Evolutionary conservation across 1,140 invertebrate genomes (phyloP).

Genomic region (Drosophila mayri): DNA sequence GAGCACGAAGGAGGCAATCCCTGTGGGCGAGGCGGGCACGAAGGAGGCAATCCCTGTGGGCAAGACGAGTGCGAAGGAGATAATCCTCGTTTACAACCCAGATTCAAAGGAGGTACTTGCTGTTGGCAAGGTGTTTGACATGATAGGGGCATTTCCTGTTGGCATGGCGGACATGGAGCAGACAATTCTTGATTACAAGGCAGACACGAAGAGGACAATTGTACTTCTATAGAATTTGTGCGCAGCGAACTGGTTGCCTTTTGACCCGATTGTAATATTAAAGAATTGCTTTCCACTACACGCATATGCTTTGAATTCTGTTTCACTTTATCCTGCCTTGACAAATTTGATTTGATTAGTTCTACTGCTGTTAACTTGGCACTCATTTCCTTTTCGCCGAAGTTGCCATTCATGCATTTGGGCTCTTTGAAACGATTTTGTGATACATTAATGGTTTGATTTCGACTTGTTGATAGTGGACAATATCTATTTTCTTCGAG

Average conservation of each 20-base stretch:
- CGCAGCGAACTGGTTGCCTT: not conserved
- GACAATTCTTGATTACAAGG: not conserved
- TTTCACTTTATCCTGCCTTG: not conserved
- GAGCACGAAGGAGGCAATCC: too few relatives aligned
- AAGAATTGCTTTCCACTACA: not conserved
- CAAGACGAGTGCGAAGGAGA: too few relatives aligned
- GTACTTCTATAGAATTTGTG: not conserved
- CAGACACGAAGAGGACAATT: not conserved
- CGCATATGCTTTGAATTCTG: not conserved
- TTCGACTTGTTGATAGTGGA: not conserved
- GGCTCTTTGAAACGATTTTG: not conserved
- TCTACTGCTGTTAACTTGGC: too few relatives aligned
- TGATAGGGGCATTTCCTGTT: not conserved
- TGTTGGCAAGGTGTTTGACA: not conserved
- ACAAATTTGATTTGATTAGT: not conserved
- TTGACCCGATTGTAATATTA: not conserved
- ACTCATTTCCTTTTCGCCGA: not conserved
- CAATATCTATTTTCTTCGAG: not conserved
- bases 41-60: not conserved
- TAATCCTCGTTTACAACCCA: too few relatives aligned
- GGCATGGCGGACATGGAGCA: not conserved
- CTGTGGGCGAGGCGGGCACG: too few relatives aligned
- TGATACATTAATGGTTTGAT: not conserved
- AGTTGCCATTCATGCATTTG: not conserved
- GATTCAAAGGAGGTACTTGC: not conserved